These are phyloP conservation scores for Anoplopoma fimbria DNA, from an alignment of 2,113 vertebrate species.

Conservation along the genomic window DNA sequence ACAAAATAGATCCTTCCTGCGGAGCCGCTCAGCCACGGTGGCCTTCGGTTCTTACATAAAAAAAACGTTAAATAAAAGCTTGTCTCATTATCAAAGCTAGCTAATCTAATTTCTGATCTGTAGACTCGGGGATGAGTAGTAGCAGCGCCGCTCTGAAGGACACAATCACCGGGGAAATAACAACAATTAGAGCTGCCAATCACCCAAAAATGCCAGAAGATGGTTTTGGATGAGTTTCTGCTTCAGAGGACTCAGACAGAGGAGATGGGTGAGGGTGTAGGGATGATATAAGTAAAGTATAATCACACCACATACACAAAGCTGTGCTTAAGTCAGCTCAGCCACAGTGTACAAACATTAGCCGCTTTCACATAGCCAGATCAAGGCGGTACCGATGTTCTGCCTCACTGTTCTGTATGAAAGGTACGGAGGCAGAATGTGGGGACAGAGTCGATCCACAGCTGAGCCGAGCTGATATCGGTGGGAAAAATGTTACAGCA, in stretches of 20 bases:
- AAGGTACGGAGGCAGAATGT: neutral
- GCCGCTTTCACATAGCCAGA: neutral
- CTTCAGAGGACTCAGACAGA: slow-evolving; percentile 1
- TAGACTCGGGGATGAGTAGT: slow-evolving; percentile 24
- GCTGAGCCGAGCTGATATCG: no score
- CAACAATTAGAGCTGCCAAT: slow-evolving; percentile 78
- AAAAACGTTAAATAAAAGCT: slow-evolving; percentile 50
- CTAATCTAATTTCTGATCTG: slow-evolving; percentile 54
- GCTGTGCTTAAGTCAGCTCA: slow-evolving; percentile 18
- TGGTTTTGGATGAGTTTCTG: slow-evolving; percentile 51
- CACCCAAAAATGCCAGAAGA: slow-evolving; percentile 69
- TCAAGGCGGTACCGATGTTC: neutral
- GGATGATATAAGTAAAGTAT: slow-evolving; percentile 20
- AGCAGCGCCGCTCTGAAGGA: slow-evolving; percentile 47
- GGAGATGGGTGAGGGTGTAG: slow-evolving; percentile 11
- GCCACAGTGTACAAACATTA: neutral
- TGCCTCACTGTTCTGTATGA: neutral
- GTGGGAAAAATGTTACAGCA: no score
- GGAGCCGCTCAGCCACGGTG: slow-evolving; percentile 5
- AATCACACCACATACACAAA: slow-evolving; percentile 35
- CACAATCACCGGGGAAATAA: slow-evolving; percentile 58
- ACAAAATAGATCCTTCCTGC: slow-evolving; percentile 5
- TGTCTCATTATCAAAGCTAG: slow-evolving; percentile 54
- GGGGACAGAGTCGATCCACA: neutral
- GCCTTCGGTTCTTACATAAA: neutral